Percentiles rank a stretch among this genome's conserved stretches.
phyloP scores from a whole-genome alignment of 2,888 invertebrate species.

The Drosophila monieri region DNA sequence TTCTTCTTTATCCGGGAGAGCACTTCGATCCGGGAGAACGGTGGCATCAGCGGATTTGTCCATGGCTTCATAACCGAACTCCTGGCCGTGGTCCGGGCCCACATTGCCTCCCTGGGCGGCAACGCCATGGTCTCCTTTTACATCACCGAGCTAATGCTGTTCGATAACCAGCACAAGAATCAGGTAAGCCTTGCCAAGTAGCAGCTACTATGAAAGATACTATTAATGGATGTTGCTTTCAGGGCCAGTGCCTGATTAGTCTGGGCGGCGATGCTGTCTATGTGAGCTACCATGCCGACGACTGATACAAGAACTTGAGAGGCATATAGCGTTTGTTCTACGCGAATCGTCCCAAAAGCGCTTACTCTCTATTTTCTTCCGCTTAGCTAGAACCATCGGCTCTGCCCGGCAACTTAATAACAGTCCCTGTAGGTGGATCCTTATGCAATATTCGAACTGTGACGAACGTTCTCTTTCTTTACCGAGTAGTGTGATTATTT shows the following conservation, averaged over 20 bases:
- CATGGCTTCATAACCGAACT: conserved; percentile 97
- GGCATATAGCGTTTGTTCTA: conserved; percentile 83
- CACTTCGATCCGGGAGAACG: conserved; percentile 94
- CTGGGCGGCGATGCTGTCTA: conserved; percentile 97
- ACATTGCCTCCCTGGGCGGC: conserved; percentile 96
- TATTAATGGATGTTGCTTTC: conserved; percentile 80
- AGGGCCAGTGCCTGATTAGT: conserved; percentile 98
- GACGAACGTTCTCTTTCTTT: conserved; percentile 45
- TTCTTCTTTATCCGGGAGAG: conserved; percentile 98
- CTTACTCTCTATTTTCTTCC: conserved; percentile 52
- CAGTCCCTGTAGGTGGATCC: conserved; percentile 31
- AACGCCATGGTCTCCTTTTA: conserved; percentile 98
- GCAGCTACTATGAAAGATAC: not conserved
- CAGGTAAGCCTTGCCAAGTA: conserved; percentile 87
- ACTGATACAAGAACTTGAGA: conserved; percentile 82
- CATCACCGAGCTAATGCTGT: conserved; percentile 94
- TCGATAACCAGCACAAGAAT: conserved; percentile 97
- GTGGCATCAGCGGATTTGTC: conserved; percentile 96
- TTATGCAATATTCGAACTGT: conserved; percentile 71
- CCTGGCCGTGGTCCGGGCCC: conserved; percentile 95
- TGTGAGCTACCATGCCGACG: conserved; percentile 88
- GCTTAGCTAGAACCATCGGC: conserved; percentile 20
- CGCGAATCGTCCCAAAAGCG: conserved; percentile 81
- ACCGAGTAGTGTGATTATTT: conserved; percentile 51
- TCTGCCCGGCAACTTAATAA: conserved; percentile 13